Evolutionary conservation across 1,140 invertebrate genomes (phyloP), one percentile per base, ranked within the genome.

Genomic region (Aphidius gifuensis): DNA sequence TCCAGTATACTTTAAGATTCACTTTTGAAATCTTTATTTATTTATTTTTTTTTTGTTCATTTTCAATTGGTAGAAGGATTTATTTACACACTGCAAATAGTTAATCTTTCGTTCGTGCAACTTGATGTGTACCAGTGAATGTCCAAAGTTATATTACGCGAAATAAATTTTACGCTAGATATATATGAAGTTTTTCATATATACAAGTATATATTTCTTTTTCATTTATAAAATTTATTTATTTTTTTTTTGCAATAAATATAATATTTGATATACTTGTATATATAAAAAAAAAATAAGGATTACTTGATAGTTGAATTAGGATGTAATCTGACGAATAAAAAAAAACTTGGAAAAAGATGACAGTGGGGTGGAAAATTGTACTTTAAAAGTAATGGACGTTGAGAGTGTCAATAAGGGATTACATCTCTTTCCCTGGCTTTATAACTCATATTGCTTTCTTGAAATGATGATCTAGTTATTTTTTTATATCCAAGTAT

Each of bases 291-390:
- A 32, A 32, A 32, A 32, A 32, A 32, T 32, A 1, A 32, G 23
- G 23, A 32, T 32, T 32, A 32, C 4, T 32, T 32, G 23, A 32
- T 32, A 32, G 23, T 32, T 32, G 23, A 32, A 32, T 32, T 32
- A 32, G 23, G 23, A 32, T 32, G 23, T 32, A 32, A 32, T 32
- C 23, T 32, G 23, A 32, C 4, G 23, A 32, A 32, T 32, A 32
- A 32, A 32, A 23, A 23, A 32, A 32, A 32, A 32, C 23, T 32
- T 32, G 23, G 23, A 32, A 32, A 32, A 32, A 9, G 69, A 71
- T 7, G 74, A 79, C 58, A 75, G 74, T 44, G 75, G 23, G 23
- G 74, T 6, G 71, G 75, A 16, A 76, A 72, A 9, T 59, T 80
- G 5, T 69, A 49, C 64, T 78, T 71, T 47, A 50, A 65, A 46